Evolutionary conservation across 2,797 vertebrate genomes (phyloP).

Genomic region (Falco cherrug): DNA sequence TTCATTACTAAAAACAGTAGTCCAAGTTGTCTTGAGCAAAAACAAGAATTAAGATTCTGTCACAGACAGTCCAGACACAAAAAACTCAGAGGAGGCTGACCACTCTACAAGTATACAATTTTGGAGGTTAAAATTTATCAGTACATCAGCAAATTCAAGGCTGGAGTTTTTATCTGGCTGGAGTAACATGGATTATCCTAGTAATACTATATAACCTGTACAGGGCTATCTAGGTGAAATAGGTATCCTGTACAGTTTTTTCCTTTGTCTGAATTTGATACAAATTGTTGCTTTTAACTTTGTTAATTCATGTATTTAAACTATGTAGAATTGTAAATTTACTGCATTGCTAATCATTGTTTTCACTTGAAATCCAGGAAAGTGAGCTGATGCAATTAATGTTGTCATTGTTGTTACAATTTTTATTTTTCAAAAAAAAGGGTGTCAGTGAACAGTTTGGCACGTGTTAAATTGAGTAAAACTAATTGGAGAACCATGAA

Average conservation of each 20-base stretch:
- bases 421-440: background rate
- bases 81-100: background rate
- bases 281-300: background rate
- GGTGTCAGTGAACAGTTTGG: fast-evolving
- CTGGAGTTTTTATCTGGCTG: too few relatives aligned
- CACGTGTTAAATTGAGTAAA: background rate
- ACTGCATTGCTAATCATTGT: background rate
- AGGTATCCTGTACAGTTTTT: background rate
- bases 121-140: background rate
- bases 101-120: background rate
- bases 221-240: background rate
- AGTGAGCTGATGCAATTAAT: background rate
- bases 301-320: background rate
- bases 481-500: background rate
- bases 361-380: background rate
- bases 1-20: background rate
- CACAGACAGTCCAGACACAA: background rate
- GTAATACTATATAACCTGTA: background rate
- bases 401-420: background rate
- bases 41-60: background rate
- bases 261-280: background rate
- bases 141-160: background rate
- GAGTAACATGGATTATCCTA: background rate
- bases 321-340: background rate
- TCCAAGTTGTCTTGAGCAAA: background rate